Conservation (phyloP, 2,113 vertebrate species). For the Eurystomus gularis region DNA sequence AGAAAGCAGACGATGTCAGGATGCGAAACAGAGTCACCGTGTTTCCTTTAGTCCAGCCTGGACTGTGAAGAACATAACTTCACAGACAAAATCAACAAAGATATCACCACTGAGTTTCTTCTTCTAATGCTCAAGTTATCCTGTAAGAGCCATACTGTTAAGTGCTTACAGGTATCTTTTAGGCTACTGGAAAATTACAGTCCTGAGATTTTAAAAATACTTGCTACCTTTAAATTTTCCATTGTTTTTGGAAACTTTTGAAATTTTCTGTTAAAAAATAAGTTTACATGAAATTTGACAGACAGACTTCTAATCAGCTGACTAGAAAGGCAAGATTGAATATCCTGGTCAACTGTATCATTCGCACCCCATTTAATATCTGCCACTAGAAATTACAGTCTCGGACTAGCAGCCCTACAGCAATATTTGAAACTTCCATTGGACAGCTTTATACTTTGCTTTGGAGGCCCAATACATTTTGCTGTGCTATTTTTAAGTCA, state of each 20-base stretch:
- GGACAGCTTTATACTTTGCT: background rate
- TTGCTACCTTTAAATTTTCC: background rate
- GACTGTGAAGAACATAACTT: background rate
- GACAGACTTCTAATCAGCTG: background rate
- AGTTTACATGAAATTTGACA: background rate
- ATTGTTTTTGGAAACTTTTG: background rate
- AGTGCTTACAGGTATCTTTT: background rate
- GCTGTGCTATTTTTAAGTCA: constrained; percentile 23
- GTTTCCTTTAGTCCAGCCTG: background rate
- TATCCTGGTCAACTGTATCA: background rate
- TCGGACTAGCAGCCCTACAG: background rate
- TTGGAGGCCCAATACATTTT: background rate
- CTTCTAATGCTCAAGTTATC: background rate
- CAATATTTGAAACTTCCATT: background rate
- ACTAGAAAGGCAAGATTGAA: background rate
- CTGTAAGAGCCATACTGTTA: background rate
- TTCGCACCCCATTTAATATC: constrained; percentile 5
- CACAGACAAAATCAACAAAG: background rate
- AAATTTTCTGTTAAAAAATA: background rate
- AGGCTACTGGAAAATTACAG: background rate
- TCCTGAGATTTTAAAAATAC: background rate
- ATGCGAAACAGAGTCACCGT: background rate
- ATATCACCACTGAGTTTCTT: background rate
- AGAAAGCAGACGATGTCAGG: background rate
- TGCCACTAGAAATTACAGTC: background rate